These are phyloP conservation scores for Hydra vulgaris DNA, from an alignment of 30 jellyfish, hydroid and myxozoan species.

Conservation along the genomic window DNA sequence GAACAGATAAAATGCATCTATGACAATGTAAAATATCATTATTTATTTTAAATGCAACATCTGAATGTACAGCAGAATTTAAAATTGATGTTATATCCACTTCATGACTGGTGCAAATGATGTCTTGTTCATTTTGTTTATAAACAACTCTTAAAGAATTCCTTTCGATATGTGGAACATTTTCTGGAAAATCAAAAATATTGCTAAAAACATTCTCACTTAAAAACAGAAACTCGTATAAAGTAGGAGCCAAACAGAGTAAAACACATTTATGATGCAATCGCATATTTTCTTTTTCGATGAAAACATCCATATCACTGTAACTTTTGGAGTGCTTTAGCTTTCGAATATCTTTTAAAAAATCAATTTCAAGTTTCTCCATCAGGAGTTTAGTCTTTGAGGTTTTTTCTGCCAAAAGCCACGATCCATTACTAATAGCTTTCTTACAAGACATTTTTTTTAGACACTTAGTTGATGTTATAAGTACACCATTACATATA, in stretches of 20 bases:
- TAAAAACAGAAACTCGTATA: background rate
- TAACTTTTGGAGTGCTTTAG: background rate
- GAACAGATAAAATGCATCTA: slow-evolving; percentile 10
- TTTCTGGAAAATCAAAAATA: background rate
- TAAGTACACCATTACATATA: too few relatives aligned
- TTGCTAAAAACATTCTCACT: background rate
- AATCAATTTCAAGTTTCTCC: background rate
- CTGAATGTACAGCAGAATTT: background rate
- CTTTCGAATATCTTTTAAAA: background rate
- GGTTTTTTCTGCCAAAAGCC: background rate
- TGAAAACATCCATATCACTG: slow-evolving; percentile 1
- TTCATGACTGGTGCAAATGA: background rate
- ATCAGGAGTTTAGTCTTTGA: background rate
- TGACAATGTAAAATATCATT: background rate
- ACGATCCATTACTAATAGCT: background rate
- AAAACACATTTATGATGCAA: slow-evolving; percentile 11
- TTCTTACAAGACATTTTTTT: background rate
- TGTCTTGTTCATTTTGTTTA: background rate
- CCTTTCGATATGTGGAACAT: background rate
- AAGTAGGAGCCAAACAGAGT: slow-evolving; percentile 4
- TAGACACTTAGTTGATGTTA: too few relatives aligned
- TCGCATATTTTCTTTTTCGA: background rate
- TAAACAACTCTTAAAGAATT: background rate
- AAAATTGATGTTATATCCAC: background rate
- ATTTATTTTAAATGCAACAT: background rate